Evolutionary conservation across 2,888 invertebrate genomes (phyloP), one percentile per base, ranked within the genome.

Genomic region (Micoletzkya japonica): DNA sequence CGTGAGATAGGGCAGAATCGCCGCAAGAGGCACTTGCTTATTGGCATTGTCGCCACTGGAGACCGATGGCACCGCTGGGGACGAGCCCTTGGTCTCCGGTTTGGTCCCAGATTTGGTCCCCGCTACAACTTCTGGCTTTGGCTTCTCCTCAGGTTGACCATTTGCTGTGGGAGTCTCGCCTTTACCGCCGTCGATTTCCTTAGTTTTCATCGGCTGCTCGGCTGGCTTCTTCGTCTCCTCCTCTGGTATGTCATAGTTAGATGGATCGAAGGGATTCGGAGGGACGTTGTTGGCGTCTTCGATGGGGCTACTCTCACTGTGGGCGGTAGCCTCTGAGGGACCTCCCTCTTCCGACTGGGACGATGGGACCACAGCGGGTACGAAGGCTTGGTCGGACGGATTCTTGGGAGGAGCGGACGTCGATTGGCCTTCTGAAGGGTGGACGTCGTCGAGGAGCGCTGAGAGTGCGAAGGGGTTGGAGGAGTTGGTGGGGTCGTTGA

Each of bases 201-300:
- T 32, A 1, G 32, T 30, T 17, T 30, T 20, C 28, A 24, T n/a
- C 10, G 63, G 30, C 6, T 63, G 49, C 14, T 64, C 64, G 10
- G 20, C 10, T 44, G 44, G 20, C 20, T 44, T 10, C 10, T 10
- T 44, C 10, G 44, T 20, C 44, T 44, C 44, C 17, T 32, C 64
- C 24, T 50, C 52, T 4, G 64, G 64, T 24, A 64, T 64, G 28
- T 52, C 52, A 20, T 64, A 64, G 36, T 64, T 50, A 36, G 64
- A 34, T 2, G 52, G 34, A 24, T 64, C 64, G 36, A 64, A 36
- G 52, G 64, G 64, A 36, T 36, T 36, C n/a, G n/a, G n/a, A 4
- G 61, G 61, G 1, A 32, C 44, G n/a, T 61, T 39, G 49, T 61
- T 61, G 0, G 44, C n/a, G 30, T 61, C 61, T 24, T 61, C 61